phyloP scores from a whole-genome alignment of 2,888 invertebrate genomes.

The Horisme vitalbata region DNA sequence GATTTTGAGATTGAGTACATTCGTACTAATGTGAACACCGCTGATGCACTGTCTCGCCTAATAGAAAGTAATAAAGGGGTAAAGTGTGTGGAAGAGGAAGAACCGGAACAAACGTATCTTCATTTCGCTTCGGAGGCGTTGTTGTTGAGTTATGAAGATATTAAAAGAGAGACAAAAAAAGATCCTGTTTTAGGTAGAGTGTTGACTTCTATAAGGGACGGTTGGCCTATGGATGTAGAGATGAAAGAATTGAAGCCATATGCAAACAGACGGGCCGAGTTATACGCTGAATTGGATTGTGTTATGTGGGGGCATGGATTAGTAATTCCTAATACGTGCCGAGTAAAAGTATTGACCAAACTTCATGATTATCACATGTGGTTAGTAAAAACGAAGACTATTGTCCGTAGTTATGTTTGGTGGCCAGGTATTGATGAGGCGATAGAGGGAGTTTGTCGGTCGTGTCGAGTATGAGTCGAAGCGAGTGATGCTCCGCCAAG shows the following conservation, averaged over 20 bases:
- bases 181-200: slow-evolving; percentile 27
- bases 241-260: slow-evolving; percentile 12
- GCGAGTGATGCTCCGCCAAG: slow-evolving; percentile 13
- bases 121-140: slow-evolving; percentile 22
- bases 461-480: slow-evolving; percentile 15
- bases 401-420: slow-evolving; percentile 28
- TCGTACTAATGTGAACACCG: no score
- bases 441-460: slow-evolving; percentile 17
- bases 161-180: background rate
- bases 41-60: no score
- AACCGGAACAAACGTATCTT: no score
- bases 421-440: slow-evolving; percentile 23
- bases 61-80: no score
- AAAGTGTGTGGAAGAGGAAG: no score
- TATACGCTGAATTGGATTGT: slow-evolving; percentile 6
- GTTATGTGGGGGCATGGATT: slow-evolving; percentile 27
- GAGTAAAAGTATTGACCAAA: slow-evolving; percentile 5
- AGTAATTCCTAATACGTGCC: slow-evolving; percentile 17
- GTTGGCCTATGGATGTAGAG: slow-evolving; percentile 26
- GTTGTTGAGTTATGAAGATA: no score
- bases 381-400: slow-evolving; percentile 22
- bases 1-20: no score
- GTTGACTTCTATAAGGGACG: slow-evolving; percentile 20
- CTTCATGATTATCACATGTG: slow-evolving; percentile 26
- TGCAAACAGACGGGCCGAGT: background rate